Base-by-base conservation (phyloP, 2,888 invertebrate species). In the Machimus atricapillus region DNA sequence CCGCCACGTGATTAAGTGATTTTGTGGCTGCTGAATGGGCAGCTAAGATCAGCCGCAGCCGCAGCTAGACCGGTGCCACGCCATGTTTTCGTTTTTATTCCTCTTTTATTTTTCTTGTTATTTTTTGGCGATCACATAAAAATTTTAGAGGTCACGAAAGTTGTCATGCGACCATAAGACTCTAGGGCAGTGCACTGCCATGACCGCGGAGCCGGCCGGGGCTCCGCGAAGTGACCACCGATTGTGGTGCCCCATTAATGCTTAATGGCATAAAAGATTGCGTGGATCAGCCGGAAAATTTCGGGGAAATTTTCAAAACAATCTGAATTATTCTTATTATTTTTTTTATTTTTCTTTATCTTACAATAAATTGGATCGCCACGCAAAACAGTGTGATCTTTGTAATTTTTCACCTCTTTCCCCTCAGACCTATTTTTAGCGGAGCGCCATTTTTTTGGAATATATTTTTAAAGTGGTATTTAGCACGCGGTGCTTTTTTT, bases 171-270 rank as follows among this genome's bases (percentile, higher is more conserved):
- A 23, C 81, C 56, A 34, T 43, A 27, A 46, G 81, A 56, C 78
- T 66, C 76, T 81, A 81, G 81, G 81, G 81, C 81, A 81, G 81
- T 81, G 81, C 31, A 81, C 81, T 81, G 52, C 81, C 81, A 81
- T 81, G 81, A 81, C 81, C 81, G 46, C 76, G 34, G 23, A 23
- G 19, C 66, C 66, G 66, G 66, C 27, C 66, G 66, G 66, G 66
- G 3, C 23, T 23, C 4, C 23, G 8, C 12, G 12, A 66, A 27
- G 23, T 66, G 9, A 66, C 66, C 19, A 66, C 19, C 52, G n/a
- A 52, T 52, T 23, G 4, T 66, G 12, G 66, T 27, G 66, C 19
- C 27, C 66, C 27, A 66, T 23, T 23, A 66, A 27, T 66, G 66
- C 66, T 66, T 66, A 66, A 9, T 27, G 4, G 66, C 23, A 23